phyloP scores from a whole-genome alignment of 2,113 vertebrate genomes.

The Phyllopteryx taeniolatus region DNA sequence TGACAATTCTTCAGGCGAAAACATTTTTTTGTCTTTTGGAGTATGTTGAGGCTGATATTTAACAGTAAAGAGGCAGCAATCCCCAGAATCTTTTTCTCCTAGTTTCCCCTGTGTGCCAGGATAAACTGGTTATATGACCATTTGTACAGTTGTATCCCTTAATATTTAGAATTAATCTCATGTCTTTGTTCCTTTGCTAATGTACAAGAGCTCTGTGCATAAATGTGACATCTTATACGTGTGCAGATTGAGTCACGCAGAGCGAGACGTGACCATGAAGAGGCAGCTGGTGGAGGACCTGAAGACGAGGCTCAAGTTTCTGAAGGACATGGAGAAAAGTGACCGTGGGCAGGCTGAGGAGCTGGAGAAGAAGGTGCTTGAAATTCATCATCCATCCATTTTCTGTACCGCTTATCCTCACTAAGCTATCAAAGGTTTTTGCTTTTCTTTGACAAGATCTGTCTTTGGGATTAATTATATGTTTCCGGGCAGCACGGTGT shows the following conservation, averaged over 20 bases:
- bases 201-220: not conserved
- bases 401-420: too few species aligned
- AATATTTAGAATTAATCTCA: too few species aligned
- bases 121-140: too few species aligned
- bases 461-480: not conserved
- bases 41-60: too few species aligned
- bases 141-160: too few species aligned
- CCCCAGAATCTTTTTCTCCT: too few species aligned
- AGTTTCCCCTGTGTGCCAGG: too few species aligned
- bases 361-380: constrained; percentile 83
- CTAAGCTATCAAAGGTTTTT: not conserved
- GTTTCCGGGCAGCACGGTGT: not conserved
- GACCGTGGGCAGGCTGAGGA: constrained; percentile 75
- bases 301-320: constrained; percentile 80
- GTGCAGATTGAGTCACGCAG: constrained; percentile 75
- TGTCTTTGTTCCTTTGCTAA: too few species aligned
- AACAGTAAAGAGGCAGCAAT: too few species aligned
- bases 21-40: too few species aligned
- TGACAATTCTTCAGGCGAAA: too few species aligned
- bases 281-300: constrained; percentile 86
- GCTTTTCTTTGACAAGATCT: not conserved
- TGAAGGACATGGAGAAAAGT: constrained; percentile 82
- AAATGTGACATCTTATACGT: not conserved
- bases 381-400: not conserved
- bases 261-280: constrained; percentile 86